These are phyloP conservation scores for Rhimphoctona megacephalus DNA, from an alignment of 2,888 invertebrate genomes.

Conservation along the genomic window DNA sequence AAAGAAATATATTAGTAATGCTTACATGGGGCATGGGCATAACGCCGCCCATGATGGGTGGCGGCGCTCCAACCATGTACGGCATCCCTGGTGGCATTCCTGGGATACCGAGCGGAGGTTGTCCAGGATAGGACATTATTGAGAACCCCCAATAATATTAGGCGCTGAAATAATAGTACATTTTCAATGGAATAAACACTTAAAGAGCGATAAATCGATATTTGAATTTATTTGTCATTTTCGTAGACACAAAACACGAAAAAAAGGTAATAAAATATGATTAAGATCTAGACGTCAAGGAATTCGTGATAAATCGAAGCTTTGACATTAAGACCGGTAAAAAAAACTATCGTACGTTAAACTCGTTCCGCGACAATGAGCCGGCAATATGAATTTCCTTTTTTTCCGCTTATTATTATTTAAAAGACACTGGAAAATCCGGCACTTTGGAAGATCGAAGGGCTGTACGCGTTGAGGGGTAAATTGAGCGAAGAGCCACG, in stretches of 20 bases:
- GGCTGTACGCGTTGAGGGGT: not conserved
- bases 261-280: not conserved
- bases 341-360: not conserved
- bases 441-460: constrained; percentile 10
- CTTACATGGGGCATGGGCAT: constrained; percentile 92
- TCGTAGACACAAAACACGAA: not conserved
- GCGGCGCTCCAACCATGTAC: constrained; percentile 86
- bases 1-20: constrained; percentile 68
- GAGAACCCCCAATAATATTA: constrained; percentile 20
- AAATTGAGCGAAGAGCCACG: not conserved
- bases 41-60: constrained; percentile 89
- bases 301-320: not conserved
- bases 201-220: constrained; percentile 1
- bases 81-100: constrained; percentile 90
- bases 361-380: not conserved
- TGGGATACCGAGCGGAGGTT: constrained; percentile 91
- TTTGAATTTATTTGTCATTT: not conserved
- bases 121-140: constrained; percentile 95
- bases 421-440: not conserved
- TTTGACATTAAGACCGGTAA: not conserved
- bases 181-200: not conserved
- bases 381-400: constrained; percentile 9
- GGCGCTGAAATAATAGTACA: constrained; percentile 35
- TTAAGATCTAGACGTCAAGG: not conserved
- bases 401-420: not conserved